These are phyloP conservation scores for Sinocyclocheilus rhinocerous DNA, from an alignment of 2,113 vertebrate genomes.

Conservation along the genomic window DNA sequence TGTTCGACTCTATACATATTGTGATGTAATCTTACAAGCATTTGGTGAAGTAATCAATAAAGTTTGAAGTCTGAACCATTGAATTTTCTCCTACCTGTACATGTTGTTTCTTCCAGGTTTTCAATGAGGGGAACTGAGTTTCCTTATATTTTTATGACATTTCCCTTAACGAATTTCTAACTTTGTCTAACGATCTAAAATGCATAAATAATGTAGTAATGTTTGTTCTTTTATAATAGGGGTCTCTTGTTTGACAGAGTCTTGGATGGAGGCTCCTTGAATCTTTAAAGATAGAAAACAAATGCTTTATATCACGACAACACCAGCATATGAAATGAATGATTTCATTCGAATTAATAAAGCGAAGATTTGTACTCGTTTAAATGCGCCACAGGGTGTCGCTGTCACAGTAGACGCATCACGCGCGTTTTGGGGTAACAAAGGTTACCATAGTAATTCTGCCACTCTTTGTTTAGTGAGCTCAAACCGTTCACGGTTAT, in stretches of 20 bases:
- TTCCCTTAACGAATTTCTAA: no score
- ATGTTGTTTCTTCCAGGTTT: neutral
- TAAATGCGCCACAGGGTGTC: constrained; percentile 19
- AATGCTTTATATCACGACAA: no score
- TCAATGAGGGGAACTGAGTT: neutral
- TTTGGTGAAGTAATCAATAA: constrained; percentile 78
- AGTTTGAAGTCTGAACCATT: constrained; percentile 70
- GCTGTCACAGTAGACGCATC: neutral
- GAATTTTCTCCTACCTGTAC: constrained; percentile 14
- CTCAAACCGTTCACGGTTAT: neutral
- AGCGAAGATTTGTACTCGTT: neutral
- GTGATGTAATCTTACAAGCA: constrained; percentile 76
- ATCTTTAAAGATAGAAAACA: no score
- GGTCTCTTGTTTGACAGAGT: no score
- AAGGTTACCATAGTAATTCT: constrained; percentile 76
- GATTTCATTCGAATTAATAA: neutral
- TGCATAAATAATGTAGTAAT: neutral
- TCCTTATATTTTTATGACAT: no score
- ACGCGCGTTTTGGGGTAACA: constrained; percentile 65
- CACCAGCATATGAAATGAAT: neutral
- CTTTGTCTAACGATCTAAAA: no score
- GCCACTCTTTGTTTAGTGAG: constrained; percentile 65
- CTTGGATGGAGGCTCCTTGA: no score
- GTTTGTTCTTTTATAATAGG: neutral
- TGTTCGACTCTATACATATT: constrained; percentile 70